phyloP scores from a whole-genome alignment of 2,888 invertebrate genomes.

The Leptogaster cylindrica region DNA sequence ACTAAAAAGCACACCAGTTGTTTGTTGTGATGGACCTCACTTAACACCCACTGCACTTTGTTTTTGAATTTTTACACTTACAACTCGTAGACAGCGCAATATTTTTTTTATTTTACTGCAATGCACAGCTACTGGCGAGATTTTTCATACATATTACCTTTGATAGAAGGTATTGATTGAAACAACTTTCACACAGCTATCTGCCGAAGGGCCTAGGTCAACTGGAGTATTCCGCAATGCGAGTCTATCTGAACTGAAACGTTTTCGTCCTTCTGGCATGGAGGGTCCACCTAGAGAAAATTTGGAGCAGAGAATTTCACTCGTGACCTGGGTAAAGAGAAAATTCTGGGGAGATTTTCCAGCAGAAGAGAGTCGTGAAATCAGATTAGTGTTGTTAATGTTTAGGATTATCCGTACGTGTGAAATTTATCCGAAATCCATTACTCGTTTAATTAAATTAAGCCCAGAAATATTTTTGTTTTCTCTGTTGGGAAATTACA shows the following conservation, averaged over 20 bases:
- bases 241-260: constrained; percentile 42
- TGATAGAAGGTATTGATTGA: constrained; percentile 20
- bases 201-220: constrained; percentile 21
- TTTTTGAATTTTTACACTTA: not conserved
- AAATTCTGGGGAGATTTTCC: no score
- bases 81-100: not conserved
- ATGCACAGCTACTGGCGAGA: not conserved
- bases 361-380: no score
- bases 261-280: constrained; percentile 20
- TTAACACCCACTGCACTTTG: not conserved
- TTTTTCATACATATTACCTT: not conserved
- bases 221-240: constrained; percentile 42
- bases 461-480: no score
- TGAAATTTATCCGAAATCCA: no score
- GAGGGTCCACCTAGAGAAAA: constrained; percentile 18
- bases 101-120: not conserved
- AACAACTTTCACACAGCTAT: constrained; percentile 17
- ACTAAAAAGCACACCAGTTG: constrained; percentile 18
- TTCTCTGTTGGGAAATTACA: no score
- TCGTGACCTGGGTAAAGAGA: not conserved
- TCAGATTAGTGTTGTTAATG: no score
- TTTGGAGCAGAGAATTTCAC: not conserved
- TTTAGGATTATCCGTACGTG: no score
- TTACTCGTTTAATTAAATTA: no score
- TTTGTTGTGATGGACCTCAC: constrained; percentile 3